Evolutionary conservation across 1,140 invertebrate species (phyloP), one percentile per base, ranked within the genome.

Genomic region (Aphelenchoides fujianensis): DNA sequence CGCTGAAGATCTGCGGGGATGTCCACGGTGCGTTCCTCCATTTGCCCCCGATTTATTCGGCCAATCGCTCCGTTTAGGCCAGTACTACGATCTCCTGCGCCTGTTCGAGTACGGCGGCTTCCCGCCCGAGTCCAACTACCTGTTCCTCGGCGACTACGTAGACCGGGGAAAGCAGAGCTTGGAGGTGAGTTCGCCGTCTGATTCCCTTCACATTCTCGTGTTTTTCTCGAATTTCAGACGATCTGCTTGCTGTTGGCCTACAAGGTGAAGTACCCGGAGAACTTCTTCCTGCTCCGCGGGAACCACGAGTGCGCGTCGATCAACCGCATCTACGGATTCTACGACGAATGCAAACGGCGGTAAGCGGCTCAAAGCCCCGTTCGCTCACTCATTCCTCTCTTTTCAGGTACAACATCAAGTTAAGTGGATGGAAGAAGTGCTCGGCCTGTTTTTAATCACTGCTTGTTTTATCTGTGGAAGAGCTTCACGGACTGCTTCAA

Each of bases 91-190:
- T 88, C 88, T 99, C 35, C 87, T 99, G 74, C 90, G 97, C 84
- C 88, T 99, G 72, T 99, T 99, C 86, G 97, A 99, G 85, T 99
- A 99, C 86, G 97, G 97, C 69, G 95, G 96, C n/a, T 99, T 99
- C 86, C 97, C 97, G 53, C 97, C 97, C n/a, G 96, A 99, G 86
- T 95, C 95, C 34, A 99, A 99, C 87, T 99, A 99, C 87, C 88
- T 99, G 73, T 99, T 99, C 87, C 89, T 99, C 90, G 87, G 96
- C 34, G 92, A 94, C 86, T 94, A 94, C 85, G 92, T 94, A 16
- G 92, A 94, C 85, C 88, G 92, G 85, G 92, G 92, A 74, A 92
- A 92, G 84, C 91, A 92, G 55, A 59, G 55, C 19, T 59, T 59
- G 34, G 55, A 59, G 23, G 55, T 59, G 23, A 23, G 55, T n/a